Conservation (phyloP, 64 coral and sea anemone species). For the Actinia equina region DNA sequence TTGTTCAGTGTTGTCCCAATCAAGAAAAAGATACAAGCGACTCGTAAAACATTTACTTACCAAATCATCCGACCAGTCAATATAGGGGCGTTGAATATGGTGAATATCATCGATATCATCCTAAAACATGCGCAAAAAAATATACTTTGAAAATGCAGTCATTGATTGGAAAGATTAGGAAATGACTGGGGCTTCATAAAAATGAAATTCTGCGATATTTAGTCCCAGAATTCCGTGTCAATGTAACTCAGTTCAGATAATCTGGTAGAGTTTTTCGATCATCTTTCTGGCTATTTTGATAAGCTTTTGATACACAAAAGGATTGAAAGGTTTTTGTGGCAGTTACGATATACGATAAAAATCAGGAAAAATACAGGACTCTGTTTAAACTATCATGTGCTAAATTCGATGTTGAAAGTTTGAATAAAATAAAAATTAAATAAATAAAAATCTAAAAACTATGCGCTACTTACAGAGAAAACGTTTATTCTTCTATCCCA, state of each 20-base stretch:
- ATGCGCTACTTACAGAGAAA: constrained; percentile 76
- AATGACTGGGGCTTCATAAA: neutral
- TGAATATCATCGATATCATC: constrained; percentile 97
- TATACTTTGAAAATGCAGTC: too few species aligned
- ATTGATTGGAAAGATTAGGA: too few species aligned
- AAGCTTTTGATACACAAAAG: too few species aligned
- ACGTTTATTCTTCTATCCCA: constrained; percentile 98
- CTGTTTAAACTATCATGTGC: too few species aligned
- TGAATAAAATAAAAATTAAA: neutral
- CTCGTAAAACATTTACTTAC: constrained; percentile 36
- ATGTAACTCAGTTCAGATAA: too few species aligned
- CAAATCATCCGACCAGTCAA: constrained; percentile 94
- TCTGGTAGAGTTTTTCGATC: too few species aligned
- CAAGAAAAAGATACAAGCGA: neutral
- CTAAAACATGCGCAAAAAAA: constrained; percentile 23
- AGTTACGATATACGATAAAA: too few species aligned
- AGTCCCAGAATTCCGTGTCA: too few species aligned
- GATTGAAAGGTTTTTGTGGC: too few species aligned
- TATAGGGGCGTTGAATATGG: constrained; percentile 87
- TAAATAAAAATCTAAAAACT: neutral
- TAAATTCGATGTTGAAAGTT: neutral
- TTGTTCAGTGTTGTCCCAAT: neutral
- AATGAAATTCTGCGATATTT: too few species aligned
- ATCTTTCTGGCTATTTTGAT: too few species aligned
- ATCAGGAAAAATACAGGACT: too few species aligned